These are phyloP conservation scores for Didymodactylos carnosus DNA, from an alignment of 2,888 invertebrate species.

Conservation along the genomic window DNA sequence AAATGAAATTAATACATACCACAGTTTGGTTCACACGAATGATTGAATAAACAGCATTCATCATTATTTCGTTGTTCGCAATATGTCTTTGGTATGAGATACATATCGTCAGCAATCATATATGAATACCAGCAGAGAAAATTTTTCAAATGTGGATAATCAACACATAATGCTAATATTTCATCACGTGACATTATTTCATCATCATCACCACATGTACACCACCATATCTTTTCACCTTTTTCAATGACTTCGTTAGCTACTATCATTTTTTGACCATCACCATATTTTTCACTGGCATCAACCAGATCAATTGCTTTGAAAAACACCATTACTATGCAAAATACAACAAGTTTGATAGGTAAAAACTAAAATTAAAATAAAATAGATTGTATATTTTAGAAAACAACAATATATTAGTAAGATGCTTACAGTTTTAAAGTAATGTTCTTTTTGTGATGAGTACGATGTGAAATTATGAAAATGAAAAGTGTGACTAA, in stretches of 20 bases:
- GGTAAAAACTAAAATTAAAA: too few species aligned
- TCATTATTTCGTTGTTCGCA: neutral
- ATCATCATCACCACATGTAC: conserved; percentile 1
- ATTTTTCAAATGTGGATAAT: neutral
- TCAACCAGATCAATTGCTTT: neutral
- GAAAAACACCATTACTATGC: conserved; percentile 4
- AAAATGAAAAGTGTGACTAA: too few species aligned
- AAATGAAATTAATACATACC: too few species aligned
- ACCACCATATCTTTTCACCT: conserved; percentile 3
- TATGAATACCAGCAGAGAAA: neutral
- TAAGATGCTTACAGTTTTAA: too few species aligned
- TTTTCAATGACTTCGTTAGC: neutral
- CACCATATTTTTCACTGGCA: neutral
- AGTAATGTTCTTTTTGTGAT: too few species aligned
- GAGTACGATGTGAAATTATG: too few species aligned
- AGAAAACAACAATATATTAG: too few species aligned
- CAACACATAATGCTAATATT: neutral
- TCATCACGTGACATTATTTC: neutral
- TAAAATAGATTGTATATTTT: too few species aligned
- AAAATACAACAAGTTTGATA: too few species aligned
- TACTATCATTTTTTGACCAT: neutral
- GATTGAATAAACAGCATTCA: neutral
- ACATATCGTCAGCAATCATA: conserved; percentile 2
- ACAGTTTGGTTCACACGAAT: conserved; percentile 1
- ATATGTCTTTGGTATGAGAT: neutral